Conservation (phyloP, 1,140 invertebrate species). For the Harpegnathos saltator region DNA sequence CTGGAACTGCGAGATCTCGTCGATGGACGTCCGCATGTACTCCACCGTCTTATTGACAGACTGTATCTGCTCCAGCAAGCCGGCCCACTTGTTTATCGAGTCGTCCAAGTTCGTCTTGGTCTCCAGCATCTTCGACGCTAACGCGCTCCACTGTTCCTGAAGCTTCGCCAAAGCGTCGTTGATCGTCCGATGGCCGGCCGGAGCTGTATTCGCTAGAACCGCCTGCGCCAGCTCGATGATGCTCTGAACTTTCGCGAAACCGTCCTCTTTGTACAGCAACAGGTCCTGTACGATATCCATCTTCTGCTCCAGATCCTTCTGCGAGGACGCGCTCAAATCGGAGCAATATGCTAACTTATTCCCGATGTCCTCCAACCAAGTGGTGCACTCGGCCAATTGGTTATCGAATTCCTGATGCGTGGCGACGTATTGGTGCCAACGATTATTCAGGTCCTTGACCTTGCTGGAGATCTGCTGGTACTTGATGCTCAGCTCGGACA, state of each 20-base stretch:
- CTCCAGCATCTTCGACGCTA: constrained; percentile 95
- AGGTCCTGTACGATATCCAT: constrained; percentile 94
- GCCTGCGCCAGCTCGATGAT: constrained; percentile 95
- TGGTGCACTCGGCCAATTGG: constrained; percentile 91
- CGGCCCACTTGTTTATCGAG: constrained; percentile 95
- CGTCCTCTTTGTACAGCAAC: constrained; percentile 95
- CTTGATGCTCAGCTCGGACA: constrained; percentile 95
- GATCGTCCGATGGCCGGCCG: constrained; percentile 93
- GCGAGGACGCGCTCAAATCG: constrained; percentile 92
- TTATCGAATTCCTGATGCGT: constrained; percentile 96
- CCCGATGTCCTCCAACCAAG: constrained; percentile 94
- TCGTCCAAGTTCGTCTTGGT: constrained; percentile 95
- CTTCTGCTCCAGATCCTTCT: constrained; percentile 94
- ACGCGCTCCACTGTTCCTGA: constrained; percentile 95
- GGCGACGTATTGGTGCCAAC: constrained; percentile 96
- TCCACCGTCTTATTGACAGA: constrained; percentile 93
- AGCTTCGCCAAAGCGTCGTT: constrained; percentile 93
- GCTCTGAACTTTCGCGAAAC: constrained; percentile 94
- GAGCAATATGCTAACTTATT: constrained; percentile 94
- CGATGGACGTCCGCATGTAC: constrained; percentile 90
- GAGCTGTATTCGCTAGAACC: constrained; percentile 96
- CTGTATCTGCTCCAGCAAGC: constrained; percentile 95
- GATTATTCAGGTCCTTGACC: constrained; percentile 95
- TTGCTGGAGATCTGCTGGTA: constrained; percentile 96
- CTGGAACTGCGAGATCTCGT: constrained; percentile 92